Conservation (phyloP, 2,113 vertebrate species). For the Eclectus roratus region DNA sequence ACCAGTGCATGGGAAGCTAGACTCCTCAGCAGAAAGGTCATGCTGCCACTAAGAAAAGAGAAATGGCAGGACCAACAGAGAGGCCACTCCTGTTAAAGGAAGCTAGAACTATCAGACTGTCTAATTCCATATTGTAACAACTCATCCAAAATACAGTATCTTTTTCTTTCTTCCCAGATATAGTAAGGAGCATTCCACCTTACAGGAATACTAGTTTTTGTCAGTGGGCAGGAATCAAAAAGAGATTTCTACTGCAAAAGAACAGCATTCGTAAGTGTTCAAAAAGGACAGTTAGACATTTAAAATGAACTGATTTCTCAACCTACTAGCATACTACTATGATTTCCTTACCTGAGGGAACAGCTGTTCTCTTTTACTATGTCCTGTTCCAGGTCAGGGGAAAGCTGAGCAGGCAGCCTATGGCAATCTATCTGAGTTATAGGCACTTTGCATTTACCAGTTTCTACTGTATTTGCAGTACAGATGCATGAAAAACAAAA, state of each 20-base stretch:
- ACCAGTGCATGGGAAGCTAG: not conserved
- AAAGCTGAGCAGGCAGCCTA: not conserved
- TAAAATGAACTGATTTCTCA: not conserved
- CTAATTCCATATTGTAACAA: not conserved
- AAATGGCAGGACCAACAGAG: not conserved
- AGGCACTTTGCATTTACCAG: not conserved
- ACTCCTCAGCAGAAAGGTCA: slow-evolving; percentile 30
- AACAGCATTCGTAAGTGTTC: not conserved
- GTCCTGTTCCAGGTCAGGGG: not conserved
- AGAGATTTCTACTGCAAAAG: not conserved
- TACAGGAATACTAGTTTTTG: not conserved
- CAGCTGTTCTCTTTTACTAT: not conserved
- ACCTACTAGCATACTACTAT: not conserved
- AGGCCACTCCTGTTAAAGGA: not conserved
- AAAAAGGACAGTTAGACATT: not conserved
- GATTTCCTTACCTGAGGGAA: not conserved
- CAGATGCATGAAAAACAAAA: not conserved
- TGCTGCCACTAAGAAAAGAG: not conserved
- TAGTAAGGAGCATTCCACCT: not conserved
- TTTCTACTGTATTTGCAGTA: not conserved
- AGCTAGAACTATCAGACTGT: not conserved
- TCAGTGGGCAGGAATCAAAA: not conserved
- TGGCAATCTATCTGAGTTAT: not conserved
- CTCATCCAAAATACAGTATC: not conserved
- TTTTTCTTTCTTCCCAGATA: not conserved